These are phyloP conservation scores for Sebastiscus albofasciatus DNA, from an alignment of 2,797 vertebrate genomes.

Conservation along the genomic window DNA sequence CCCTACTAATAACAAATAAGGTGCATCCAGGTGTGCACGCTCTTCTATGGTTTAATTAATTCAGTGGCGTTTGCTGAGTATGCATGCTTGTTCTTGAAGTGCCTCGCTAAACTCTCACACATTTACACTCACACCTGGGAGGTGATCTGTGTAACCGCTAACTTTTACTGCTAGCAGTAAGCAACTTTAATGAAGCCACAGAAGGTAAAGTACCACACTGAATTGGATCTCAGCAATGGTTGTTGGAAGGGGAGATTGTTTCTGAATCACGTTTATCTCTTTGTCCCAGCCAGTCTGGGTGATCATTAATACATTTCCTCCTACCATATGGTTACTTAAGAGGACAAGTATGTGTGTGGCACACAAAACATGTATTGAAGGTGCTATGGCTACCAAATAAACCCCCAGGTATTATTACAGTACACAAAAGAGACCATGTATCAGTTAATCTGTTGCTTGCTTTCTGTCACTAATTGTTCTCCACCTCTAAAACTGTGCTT, in stretches of 20 bases:
- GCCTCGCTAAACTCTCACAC: not conserved
- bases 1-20: not conserved
- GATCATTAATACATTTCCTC: not conserved
- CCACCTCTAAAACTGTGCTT: not conserved
- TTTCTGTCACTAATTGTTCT: not conserved
- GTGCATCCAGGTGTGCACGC: conserved; percentile 1
- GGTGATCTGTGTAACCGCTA: not conserved
- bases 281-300: not conserved
- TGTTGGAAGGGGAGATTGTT: not conserved
- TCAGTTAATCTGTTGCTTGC: not conserved
- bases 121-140: conserved; percentile 11
- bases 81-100: not conserved
- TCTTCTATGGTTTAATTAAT: conserved; percentile 1
- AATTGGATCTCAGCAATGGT: not conserved
- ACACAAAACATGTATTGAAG: not conserved
- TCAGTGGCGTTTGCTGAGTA: conserved; percentile 4
- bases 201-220: not conserved
- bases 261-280: not conserved
- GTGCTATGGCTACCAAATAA: not conserved
- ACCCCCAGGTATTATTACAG: not conserved
- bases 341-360: not conserved
- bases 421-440: not conserved
- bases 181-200: conserved; percentile 9
- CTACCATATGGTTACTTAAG: not conserved
- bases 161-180: conserved; percentile 10